Conservation (phyloP, 2,888 invertebrate species). For the Philopedon plagiatum region DNA sequence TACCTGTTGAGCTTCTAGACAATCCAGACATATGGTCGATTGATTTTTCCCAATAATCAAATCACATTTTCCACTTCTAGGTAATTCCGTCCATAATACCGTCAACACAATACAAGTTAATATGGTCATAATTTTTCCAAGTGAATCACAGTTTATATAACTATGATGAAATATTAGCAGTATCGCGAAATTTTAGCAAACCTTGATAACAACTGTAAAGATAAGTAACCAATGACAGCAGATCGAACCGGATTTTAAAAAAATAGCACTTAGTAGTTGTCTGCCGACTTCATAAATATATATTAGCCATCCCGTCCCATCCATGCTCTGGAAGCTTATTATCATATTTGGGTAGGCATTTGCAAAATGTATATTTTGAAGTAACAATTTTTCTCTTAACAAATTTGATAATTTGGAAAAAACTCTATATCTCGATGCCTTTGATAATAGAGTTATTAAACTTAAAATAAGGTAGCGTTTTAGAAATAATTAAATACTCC, state of each 20-base stretch:
- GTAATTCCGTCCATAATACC: background rate
- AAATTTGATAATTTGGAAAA: no score
- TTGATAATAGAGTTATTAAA: no score
- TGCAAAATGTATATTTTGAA: no score
- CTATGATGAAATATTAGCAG: background rate
- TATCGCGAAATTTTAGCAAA: background rate
- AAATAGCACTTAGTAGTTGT: conserved; percentile 3
- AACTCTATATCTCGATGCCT: no score
- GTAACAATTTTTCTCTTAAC: no score
- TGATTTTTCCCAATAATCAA: background rate
- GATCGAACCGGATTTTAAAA: background rate
- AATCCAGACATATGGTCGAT: background rate
- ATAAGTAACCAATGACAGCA: background rate
- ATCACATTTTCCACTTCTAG: background rate
- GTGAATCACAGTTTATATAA: background rate
- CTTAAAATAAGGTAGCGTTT: no score
- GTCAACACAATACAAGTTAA: background rate
- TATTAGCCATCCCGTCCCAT: background rate
- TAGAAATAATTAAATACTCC: no score
- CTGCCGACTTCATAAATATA: background rate
- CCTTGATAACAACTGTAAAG: background rate
- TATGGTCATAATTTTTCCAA: background rate
- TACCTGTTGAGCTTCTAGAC: background rate
- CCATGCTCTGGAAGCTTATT: background rate
- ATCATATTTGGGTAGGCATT: background rate